Evolutionary conservation across 2,113 vertebrate genomes (phyloP).

Genomic region (Paratilapia polleni): DNA sequence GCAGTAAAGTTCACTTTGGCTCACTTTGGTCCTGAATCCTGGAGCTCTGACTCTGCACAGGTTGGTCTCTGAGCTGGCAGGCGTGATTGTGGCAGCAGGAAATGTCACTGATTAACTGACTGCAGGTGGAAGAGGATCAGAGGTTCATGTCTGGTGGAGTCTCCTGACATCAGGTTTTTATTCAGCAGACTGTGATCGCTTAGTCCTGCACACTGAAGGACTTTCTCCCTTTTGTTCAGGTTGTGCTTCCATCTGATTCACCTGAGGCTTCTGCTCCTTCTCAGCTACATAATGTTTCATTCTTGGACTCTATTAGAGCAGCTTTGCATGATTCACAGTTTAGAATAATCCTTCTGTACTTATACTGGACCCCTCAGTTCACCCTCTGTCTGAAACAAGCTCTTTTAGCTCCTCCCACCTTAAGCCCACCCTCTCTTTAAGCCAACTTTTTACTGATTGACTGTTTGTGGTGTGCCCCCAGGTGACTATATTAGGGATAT

Average conservation of each 20-base stretch:
- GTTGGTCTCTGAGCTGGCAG: background rate
- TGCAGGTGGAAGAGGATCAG: background rate
- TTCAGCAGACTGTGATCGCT: background rate
- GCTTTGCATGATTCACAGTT: background rate
- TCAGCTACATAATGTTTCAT: fast-evolving
- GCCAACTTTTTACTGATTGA: fast-evolving
- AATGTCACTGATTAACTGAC: conserved; percentile 11
- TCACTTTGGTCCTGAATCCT: background rate
- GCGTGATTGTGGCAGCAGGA: background rate
- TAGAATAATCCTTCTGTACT: background rate
- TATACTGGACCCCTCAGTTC: background rate
- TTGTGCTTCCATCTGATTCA: background rate
- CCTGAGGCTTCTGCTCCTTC: background rate
- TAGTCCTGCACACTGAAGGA: background rate
- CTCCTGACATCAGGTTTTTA: background rate
- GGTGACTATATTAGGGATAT: background rate
- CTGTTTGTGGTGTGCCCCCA: background rate
- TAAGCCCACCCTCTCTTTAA: fast-evolving
- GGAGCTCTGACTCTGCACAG: background rate
- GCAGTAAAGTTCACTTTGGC: background rate
- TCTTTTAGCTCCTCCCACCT: background rate
- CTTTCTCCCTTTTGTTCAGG: no score
- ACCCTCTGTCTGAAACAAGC: background rate
- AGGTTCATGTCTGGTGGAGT: background rate
- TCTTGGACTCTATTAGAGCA: background rate